Percentiles rank a stretch among this genome's conserved stretches.
These are phyloP conservation scores for Scelioninae gen. 1 DNA, from an alignment of 2,888 invertebrate genomes.

Conservation along the genomic window DNA sequence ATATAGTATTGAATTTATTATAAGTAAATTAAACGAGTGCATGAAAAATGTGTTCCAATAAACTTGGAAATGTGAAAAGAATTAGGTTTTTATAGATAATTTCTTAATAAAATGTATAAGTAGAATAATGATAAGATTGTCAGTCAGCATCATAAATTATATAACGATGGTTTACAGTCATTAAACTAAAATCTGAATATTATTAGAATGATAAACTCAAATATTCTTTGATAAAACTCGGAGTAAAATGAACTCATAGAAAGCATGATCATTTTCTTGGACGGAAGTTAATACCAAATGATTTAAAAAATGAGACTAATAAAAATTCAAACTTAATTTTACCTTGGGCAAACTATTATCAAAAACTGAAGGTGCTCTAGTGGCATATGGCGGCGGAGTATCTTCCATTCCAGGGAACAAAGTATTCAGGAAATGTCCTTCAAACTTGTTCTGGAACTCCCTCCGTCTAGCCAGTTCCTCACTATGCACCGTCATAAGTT, in stretches of 20 bases:
- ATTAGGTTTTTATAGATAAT: slow-evolving; percentile 3
- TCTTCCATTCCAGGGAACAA: slow-evolving; percentile 97
- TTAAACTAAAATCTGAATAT: slow-evolving; percentile 71
- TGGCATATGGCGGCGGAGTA: slow-evolving; percentile 92
- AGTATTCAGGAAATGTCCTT: slow-evolving; percentile 92
- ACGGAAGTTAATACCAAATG: too few relatives aligned
- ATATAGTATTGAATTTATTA: too few relatives aligned
- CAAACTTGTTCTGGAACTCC: slow-evolving; percentile 91
- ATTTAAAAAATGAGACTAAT: too few relatives aligned
- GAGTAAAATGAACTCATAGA: too few relatives aligned
- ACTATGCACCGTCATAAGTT: slow-evolving; percentile 91
- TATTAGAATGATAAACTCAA: background rate
- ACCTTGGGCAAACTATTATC: slow-evolving; percentile 90
- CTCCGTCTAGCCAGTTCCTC: slow-evolving; percentile 92
- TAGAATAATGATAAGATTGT: background rate
- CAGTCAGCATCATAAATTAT: slow-evolving; percentile 2
- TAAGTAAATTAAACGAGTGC: too few relatives aligned
- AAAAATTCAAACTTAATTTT: too few relatives aligned
- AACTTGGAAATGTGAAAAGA: background rate
- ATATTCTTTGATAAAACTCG: too few relatives aligned
- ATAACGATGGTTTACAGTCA: background rate
- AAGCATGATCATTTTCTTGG: too few relatives aligned
- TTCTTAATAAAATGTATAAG: background rate
- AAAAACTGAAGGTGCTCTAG: slow-evolving; percentile 90
- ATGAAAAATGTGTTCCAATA: too few relatives aligned